Evolutionary conservation across 2,888 invertebrate genomes (phyloP).

Genomic region (Mesoligia furuncula): DNA sequence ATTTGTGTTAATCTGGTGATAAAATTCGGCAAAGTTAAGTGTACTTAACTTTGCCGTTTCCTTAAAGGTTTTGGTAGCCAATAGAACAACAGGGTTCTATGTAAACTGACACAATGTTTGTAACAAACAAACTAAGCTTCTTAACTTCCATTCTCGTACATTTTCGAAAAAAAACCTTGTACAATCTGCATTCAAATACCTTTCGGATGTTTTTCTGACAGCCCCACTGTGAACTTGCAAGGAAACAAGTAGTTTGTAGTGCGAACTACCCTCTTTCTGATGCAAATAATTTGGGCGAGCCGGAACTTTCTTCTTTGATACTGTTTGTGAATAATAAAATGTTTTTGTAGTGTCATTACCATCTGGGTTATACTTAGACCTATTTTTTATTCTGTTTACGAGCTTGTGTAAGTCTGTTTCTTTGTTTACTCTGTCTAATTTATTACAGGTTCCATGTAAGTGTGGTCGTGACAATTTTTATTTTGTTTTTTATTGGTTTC

Average conservation of each 20-base stretch:
- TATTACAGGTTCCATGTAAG: slow-evolving; percentile 36
- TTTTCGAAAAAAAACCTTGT: slow-evolving; percentile 57
- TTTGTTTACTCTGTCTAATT: slow-evolving; percentile 42
- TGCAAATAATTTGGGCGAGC: slow-evolving; percentile 82
- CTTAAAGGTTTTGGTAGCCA: slow-evolving; percentile 6
- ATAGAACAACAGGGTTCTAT: slow-evolving; percentile 26
- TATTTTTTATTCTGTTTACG: slow-evolving; percentile 56
- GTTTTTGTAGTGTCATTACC: slow-evolving; percentile 73
- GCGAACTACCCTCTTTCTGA: slow-evolving; percentile 77
- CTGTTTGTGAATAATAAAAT: slow-evolving; percentile 81
- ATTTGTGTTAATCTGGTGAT: neutral
- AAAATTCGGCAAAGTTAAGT: neutral
- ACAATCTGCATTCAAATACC: slow-evolving; percentile 79
- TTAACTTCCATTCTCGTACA: slow-evolving; percentile 52
- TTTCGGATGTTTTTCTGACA: slow-evolving; percentile 74
- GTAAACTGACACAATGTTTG: slow-evolving; percentile 39
- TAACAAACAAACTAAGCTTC: slow-evolving; percentile 44
- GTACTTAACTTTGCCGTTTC: neutral
- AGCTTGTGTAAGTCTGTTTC: slow-evolving; percentile 32
- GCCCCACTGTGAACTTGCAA: slow-evolving; percentile 65
- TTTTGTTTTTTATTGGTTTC: slow-evolving; percentile 41
- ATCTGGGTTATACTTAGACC: slow-evolving; percentile 52
- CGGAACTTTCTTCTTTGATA: slow-evolving; percentile 74
- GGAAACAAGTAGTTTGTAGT: slow-evolving; percentile 75
- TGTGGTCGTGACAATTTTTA: slow-evolving; percentile 21